A percentile compares a stretch with the other conserved stretches of the same genome.
Evolutionary conservation across 2,113 vertebrate genomes (phyloP).

Genomic region (Actenoides lindsayi): DNA sequence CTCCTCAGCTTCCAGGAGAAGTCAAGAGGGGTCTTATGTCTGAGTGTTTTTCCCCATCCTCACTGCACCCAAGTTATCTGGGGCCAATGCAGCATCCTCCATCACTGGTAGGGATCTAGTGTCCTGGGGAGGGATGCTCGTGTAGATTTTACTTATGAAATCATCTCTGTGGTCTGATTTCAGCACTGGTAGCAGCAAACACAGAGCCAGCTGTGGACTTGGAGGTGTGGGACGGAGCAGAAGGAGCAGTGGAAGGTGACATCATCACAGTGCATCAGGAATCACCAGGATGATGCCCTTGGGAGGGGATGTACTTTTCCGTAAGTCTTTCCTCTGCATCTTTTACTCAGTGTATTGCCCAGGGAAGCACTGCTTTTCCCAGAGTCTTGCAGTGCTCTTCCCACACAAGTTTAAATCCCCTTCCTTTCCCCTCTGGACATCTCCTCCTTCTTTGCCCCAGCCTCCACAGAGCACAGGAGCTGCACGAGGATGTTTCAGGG

Average conservation of each 20-base stretch:
- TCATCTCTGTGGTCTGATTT: not conserved
- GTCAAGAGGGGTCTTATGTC: not conserved
- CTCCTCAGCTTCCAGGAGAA: not conserved
- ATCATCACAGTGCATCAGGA: not conserved
- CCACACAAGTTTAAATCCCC: not conserved
- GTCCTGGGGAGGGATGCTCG: not conserved
- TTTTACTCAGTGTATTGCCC: not conserved
- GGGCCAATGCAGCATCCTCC: not conserved
- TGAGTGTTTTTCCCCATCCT: not conserved
- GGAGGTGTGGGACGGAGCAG: not conserved
- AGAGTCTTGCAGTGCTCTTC: not conserved
- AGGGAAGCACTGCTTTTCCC: not conserved
- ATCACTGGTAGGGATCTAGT: fast-evolving
- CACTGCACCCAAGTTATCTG: not conserved
- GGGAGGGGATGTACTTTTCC: not conserved
- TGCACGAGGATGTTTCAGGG: not conserved
- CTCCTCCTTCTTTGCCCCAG: not conserved
- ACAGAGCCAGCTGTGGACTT: not conserved
- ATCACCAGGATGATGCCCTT: not conserved
- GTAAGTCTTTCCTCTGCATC: not conserved
- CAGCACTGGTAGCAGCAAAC: not conserved
- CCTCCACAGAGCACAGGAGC: not conserved
- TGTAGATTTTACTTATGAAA: not conserved
- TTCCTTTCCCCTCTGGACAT: not conserved
- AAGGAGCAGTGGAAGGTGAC: not conserved